Conservation (phyloP, 2,113 vertebrate genomes). For the Sterrhoptilus dennistouni region DNA sequence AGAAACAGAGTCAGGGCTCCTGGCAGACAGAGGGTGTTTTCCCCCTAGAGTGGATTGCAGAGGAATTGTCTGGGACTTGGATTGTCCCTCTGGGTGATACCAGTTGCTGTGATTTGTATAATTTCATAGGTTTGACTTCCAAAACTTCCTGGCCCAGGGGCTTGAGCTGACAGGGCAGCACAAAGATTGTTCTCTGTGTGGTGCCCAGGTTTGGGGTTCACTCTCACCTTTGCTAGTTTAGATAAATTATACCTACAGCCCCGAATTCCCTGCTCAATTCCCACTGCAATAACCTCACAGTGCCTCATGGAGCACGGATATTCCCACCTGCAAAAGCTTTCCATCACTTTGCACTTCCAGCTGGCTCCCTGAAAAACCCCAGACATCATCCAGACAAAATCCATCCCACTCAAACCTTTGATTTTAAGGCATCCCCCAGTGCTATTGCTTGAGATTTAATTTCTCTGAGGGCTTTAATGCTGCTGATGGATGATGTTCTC, state of each 20-base stretch:
- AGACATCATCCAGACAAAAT: no score
- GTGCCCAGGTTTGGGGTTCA: not conserved
- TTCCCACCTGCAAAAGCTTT: not conserved
- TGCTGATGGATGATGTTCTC: not conserved
- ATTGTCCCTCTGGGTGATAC: not conserved
- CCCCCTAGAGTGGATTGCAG: no score
- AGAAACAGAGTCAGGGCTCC: not conserved
- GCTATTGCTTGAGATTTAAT: not conserved
- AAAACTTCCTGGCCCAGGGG: no score
- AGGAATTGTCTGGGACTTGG: no score
- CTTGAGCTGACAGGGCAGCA: not conserved
- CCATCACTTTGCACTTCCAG: not conserved
- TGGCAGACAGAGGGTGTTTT: not conserved
- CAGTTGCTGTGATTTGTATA: not conserved
- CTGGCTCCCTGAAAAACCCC: not conserved
- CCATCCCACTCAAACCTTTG: not conserved
- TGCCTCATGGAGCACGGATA: not conserved
- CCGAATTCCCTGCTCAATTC: not conserved
- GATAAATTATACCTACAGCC: not conserved
- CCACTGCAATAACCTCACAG: fast-evolving
- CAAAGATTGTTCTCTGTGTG: not conserved
- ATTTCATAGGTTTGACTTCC: not conserved
- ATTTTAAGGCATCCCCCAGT: not conserved
- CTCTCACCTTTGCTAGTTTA: not conserved
- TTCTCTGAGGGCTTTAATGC: no score